phyloP scores from a whole-genome alignment of 1,140 invertebrate species.

The Drosophila erecta region DNA sequence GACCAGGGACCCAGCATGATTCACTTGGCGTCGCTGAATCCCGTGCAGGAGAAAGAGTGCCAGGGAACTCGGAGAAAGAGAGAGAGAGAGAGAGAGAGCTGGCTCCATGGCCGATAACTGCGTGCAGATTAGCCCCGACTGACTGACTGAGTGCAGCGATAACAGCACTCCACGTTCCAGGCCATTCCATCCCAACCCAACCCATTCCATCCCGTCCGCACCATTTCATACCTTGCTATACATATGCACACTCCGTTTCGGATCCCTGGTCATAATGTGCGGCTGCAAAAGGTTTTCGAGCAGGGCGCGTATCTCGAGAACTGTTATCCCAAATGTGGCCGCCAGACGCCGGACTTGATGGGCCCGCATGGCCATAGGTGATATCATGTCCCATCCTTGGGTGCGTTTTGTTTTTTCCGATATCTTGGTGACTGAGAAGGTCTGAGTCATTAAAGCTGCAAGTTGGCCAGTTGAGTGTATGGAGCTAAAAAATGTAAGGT shows the following conservation, averaged over 20 bases:
- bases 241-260: constrained; percentile 5
- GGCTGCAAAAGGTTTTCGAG: constrained; percentile 49
- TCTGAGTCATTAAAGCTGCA: constrained; percentile 37
- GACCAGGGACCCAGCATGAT: constrained; percentile 55
- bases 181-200: background rate
- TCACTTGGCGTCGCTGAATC: constrained; percentile 76
- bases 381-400: constrained; percentile 52
- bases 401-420: constrained; percentile 54
- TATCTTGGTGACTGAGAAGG: constrained; percentile 21
- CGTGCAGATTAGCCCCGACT: constrained; percentile 68
- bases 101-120: constrained; percentile 71
- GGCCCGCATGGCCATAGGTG: constrained; percentile 48
- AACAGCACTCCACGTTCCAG: constrained; percentile 35
- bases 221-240: constrained; percentile 4
- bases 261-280: constrained; percentile 47
- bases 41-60: constrained; percentile 23
- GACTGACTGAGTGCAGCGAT: constrained; percentile 74
- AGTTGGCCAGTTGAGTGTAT: constrained; percentile 1
- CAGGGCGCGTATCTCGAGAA: constrained; percentile 60
- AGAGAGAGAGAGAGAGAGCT: constrained; percentile 11
- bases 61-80: constrained; percentile 5
- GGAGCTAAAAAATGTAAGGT: background rate
- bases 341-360: constrained; percentile 30
- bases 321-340: constrained; percentile 76
- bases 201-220: background rate